Evolutionary conservation across 2,888 invertebrate species (phyloP).

Genomic region (Eremobia ochroleuca): DNA sequence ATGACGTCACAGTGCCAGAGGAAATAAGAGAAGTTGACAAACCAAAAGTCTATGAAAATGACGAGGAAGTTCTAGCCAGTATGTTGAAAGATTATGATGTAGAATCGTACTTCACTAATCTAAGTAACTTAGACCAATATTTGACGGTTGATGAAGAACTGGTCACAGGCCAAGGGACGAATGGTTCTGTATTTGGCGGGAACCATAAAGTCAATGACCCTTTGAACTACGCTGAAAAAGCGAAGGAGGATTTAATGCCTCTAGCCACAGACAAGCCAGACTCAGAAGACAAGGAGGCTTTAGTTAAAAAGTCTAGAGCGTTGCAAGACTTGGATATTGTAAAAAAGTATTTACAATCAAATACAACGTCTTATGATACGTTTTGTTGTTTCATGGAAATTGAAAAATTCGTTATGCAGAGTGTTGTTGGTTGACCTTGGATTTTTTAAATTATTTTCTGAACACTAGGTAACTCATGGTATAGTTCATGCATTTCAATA

Average conservation of each 20-base stretch:
- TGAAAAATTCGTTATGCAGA: conserved; percentile 70
- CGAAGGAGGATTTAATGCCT: conserved; percentile 70
- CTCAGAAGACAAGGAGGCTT: conserved; percentile 64
- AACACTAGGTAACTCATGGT: conserved; percentile 6
- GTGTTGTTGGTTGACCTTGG: conserved; percentile 58
- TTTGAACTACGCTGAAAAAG: conserved; percentile 45
- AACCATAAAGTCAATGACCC: conserved; percentile 72
- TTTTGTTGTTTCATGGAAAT: conserved; percentile 73
- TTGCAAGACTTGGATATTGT: conserved; percentile 74
- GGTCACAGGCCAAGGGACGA: conserved; percentile 76
- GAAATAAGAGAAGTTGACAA: conserved; percentile 40
- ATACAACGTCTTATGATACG: conserved; percentile 65
- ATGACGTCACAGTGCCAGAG: conserved; percentile 69
- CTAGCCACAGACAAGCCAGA: conserved; percentile 72
- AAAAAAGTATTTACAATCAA: conserved; percentile 70
- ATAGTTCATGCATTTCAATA: not conserved
- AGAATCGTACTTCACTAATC: conserved; percentile 72
- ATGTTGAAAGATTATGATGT: conserved; percentile 74
- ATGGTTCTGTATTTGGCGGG: conserved; percentile 76
- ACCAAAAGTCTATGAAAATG: conserved; percentile 68
- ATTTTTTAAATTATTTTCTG: conserved; percentile 19
- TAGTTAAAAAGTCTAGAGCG: conserved; percentile 69
- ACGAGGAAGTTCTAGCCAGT: conserved; percentile 72
- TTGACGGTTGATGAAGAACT: conserved; percentile 77
- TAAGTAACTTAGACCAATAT: conserved; percentile 72